phyloP scores from a whole-genome alignment of 2,888 invertebrate genomes.

The Pristionchus maxplancki region DNA sequence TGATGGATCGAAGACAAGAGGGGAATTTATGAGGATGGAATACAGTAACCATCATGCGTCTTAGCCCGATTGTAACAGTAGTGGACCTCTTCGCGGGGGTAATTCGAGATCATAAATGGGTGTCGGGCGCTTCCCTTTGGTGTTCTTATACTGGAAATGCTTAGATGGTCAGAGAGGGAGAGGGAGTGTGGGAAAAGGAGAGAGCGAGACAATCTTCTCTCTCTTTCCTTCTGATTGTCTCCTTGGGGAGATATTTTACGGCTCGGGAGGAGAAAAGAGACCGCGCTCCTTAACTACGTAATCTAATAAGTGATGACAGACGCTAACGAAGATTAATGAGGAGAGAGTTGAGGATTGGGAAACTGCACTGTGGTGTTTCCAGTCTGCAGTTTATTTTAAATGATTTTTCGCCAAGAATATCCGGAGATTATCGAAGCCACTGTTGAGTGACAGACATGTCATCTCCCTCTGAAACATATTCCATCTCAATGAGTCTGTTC shows the following conservation, averaged over 20 bases:
- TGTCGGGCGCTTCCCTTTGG: constrained; percentile 22
- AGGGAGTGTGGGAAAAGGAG: neutral
- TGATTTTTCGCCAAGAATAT: neutral
- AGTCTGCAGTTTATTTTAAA: neutral
- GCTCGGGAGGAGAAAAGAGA: neutral
- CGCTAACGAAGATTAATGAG: constrained; percentile 10
- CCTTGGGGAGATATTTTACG: constrained; percentile 22
- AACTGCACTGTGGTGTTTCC: neutral
- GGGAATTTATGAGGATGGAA: neutral
- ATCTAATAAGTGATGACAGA: constrained; percentile 42
- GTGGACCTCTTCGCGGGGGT: neutral
- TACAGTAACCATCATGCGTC: neutral
- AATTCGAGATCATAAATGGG: constrained; percentile 32
- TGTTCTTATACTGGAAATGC: neutral
- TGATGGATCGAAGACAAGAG: constrained; percentile 1
- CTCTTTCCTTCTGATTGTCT: constrained; percentile 10
- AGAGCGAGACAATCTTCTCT: neutral
- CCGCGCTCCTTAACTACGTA: constrained; percentile 4
- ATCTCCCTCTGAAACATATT: neutral
- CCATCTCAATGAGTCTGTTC: neutral
- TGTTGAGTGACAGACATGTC: too few relatives aligned
- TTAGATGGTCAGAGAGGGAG: neutral
- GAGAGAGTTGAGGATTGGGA: neutral
- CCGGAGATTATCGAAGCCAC: neutral
- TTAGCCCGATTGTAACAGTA: constrained; percentile 7